Evolutionary conservation across 1,140 invertebrate genomes (phyloP).

Genomic region (Drosophila sulfurigaster): DNA sequence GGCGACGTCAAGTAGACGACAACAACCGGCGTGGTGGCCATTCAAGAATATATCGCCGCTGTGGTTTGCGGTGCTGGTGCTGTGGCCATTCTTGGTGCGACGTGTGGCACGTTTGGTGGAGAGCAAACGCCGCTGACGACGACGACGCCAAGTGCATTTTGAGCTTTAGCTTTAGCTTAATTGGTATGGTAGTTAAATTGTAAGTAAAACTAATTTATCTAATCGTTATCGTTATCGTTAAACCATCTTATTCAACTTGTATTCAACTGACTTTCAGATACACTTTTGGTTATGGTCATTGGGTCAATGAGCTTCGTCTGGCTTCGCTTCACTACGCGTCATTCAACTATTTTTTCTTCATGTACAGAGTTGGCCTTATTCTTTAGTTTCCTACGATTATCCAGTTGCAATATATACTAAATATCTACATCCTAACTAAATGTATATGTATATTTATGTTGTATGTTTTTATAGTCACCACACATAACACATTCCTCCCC

Average conservation of each 20-base stretch:
- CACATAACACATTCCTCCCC: constrained; percentile 54
- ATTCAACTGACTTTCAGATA: constrained; percentile 30
- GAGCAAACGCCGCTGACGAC: constrained; percentile 62
- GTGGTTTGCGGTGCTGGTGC: constrained; percentile 86
- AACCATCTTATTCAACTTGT: no score
- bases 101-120: constrained; percentile 65
- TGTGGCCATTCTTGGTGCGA: constrained; percentile 87
- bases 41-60: constrained; percentile 86
- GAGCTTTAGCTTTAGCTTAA: constrained; percentile 7
- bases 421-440: constrained; percentile 21
- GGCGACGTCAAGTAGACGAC: constrained; percentile 18
- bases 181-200: constrained; percentile 70
- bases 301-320: constrained; percentile 26
- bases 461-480: constrained; percentile 39
- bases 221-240: no score
- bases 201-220: constrained; percentile 40
- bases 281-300: constrained; percentile 29
- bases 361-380: constrained; percentile 73
- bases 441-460: constrained; percentile 58
- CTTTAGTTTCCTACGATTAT: constrained; percentile 48
- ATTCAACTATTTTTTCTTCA: constrained; percentile 39
- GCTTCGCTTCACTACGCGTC: constrained; percentile 4
- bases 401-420: constrained; percentile 71
- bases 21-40: constrained; percentile 86
- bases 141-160: background rate